phyloP scores from a whole-genome alignment of 2,797 vertebrate species.

The Falco cherrug region DNA sequence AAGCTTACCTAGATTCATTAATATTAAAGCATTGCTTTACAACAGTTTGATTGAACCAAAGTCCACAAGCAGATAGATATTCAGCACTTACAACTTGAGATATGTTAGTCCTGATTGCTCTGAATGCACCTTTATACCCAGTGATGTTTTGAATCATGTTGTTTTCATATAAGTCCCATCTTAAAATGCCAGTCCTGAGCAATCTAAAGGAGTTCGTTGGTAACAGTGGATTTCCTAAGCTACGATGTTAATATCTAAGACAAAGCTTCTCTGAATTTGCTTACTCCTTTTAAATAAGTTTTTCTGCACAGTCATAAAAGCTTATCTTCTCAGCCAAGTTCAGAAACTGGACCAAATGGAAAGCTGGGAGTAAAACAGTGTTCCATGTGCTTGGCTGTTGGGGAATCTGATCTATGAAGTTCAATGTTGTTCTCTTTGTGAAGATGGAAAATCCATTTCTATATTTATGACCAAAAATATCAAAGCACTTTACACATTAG shows the following conservation, averaged over 20 bases:
- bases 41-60: neutral
- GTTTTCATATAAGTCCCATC: neutral
- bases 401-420: neutral
- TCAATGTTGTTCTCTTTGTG: neutral
- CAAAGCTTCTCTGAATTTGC: neutral
- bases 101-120: neutral
- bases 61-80: neutral
- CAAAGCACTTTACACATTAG: neutral
- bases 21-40: neutral
- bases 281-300: neutral
- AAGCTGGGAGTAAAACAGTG: neutral
- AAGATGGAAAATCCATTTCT: neutral
- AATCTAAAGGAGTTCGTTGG: neutral
- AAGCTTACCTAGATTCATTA: neutral
- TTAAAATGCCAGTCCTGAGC: neutral
- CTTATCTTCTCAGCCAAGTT: neutral
- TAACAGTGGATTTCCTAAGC: neutral
- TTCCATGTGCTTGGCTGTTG: neutral
- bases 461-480: neutral
- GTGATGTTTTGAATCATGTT: neutral
- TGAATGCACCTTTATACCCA: neutral
- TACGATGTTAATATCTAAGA: neutral
- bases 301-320: neutral
- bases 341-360: neutral
- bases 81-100: neutral